Conservation (phyloP, 2,113 vertebrate genomes). For the Gadus chalcogrammus region DNA sequence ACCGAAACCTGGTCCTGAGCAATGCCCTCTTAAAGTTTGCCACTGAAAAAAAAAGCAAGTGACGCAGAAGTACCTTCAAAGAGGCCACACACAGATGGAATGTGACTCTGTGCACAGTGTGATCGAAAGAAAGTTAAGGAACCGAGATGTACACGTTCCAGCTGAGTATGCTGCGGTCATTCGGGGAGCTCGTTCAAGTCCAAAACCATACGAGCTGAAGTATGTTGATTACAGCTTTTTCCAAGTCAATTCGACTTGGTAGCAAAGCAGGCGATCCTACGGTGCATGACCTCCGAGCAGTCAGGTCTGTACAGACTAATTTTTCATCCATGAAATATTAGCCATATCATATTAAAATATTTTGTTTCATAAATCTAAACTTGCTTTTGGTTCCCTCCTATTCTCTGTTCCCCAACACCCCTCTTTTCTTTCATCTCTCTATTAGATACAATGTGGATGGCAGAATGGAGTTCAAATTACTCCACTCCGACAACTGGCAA, state of each 20-base stretch:
- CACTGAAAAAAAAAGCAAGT: no score
- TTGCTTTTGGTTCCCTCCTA: background rate
- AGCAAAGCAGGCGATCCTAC: background rate
- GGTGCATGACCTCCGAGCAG: no score
- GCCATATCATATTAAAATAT: no score
- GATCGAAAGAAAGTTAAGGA: background rate
- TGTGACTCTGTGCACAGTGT: background rate
- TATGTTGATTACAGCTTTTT: background rate
- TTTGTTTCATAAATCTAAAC: background rate
- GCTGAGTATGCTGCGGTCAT: slow-evolving; percentile 2
- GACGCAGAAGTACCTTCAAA: no score
- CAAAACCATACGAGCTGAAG: slow-evolving; percentile 6
- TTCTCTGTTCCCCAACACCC: background rate
- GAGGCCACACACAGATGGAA: no score
- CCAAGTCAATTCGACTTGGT: slow-evolving; percentile 7
- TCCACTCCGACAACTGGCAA: no score
- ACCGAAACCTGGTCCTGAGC: no score
- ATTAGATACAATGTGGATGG: no score
- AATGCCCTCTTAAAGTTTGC: no score
- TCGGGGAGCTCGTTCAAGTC: slow-evolving; percentile 5
- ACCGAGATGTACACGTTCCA: slow-evolving; percentile 1
- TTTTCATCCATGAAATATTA: background rate
- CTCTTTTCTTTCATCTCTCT: no score
- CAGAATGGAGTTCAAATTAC: no score
- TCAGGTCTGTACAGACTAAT: background rate